These are phyloP conservation scores for Neofelis nebulosa DNA, from an alignment of 2,113 vertebrate species.

Conservation along the genomic window DNA sequence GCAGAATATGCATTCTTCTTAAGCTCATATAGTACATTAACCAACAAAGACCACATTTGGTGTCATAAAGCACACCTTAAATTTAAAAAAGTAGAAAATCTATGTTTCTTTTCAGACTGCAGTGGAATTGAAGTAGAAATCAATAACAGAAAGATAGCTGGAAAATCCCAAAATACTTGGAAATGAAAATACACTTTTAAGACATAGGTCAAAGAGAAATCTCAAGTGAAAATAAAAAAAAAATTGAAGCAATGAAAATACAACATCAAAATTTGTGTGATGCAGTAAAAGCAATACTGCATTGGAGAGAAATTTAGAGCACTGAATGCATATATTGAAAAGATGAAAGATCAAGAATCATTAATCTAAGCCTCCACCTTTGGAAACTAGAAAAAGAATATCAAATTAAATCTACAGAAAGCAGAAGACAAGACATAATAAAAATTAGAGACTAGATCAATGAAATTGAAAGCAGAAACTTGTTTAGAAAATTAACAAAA, in stretches of 20 bases:
- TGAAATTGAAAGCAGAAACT: not conserved
- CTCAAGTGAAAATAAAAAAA: not conserved
- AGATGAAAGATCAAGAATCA: not conserved
- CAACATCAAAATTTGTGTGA: not conserved
- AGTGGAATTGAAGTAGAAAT: not conserved
- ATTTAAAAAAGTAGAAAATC: not conserved
- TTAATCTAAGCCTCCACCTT: not conserved
- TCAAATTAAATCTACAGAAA: not conserved
- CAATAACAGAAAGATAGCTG: not conserved
- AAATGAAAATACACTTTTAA: not conserved
- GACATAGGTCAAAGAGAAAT: not conserved
- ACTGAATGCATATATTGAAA: not conserved
- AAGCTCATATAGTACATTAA: not conserved
- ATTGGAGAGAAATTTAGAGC: not conserved
- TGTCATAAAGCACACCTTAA: not conserved
- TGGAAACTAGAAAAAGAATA: not conserved
- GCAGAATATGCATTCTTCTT: not conserved
- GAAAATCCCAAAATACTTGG: not conserved
- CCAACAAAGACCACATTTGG: not conserved
- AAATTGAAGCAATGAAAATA: not conserved
- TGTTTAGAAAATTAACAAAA: not conserved
- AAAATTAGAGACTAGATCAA: not conserved
- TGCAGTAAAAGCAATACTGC: not conserved
- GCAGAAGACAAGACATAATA: not conserved
- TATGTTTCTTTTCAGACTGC: not conserved